A percentile compares a stretch with the other conserved stretches of the same genome.
Evolutionary conservation across 2,888 invertebrate species (phyloP).

Genomic region (Strigamia crassipes): DNA sequence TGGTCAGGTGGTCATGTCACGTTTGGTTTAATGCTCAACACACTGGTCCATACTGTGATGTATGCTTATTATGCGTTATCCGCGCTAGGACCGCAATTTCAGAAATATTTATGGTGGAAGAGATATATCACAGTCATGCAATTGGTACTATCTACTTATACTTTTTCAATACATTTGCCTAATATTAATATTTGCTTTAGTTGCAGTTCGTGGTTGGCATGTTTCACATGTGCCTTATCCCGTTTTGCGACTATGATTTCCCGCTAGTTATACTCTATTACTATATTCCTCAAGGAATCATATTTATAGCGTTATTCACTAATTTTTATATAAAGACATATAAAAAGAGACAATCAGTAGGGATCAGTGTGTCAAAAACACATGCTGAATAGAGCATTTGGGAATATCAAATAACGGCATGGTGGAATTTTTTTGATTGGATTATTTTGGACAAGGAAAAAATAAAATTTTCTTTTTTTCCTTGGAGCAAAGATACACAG

Average conservation of each 20-base stretch:
- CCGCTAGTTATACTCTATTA: neutral
- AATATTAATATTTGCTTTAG: neutral
- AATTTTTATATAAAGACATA: neutral
- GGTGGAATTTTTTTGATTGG: no score
- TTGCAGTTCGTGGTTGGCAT: neutral
- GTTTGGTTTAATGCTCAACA: constrained; percentile 60
- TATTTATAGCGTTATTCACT: neutral
- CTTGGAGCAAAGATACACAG: no score
- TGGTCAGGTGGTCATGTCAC: constrained; percentile 55
- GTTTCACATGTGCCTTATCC: neutral
- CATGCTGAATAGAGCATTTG: no score
- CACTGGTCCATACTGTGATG: constrained; percentile 61
- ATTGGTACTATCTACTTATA: constrained; percentile 53
- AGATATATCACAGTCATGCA: constrained; percentile 62
- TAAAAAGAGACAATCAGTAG: neutral
- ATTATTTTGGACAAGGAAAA: no score
- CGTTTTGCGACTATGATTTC: neutral
- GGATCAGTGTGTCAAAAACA: no score
- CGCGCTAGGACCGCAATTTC: constrained; percentile 60
- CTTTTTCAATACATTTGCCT: no score
- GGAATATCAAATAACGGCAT: no score
- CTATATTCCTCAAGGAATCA: neutral
- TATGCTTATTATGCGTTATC: constrained; percentile 61
- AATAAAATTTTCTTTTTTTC: no score
- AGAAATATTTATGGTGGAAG: constrained; percentile 62